A percentile compares a stretch with the other conserved stretches of the same genome.
phyloP scores from a whole-genome alignment of 2,113 vertebrate species.

The Asarcornis scutulata region DNA sequence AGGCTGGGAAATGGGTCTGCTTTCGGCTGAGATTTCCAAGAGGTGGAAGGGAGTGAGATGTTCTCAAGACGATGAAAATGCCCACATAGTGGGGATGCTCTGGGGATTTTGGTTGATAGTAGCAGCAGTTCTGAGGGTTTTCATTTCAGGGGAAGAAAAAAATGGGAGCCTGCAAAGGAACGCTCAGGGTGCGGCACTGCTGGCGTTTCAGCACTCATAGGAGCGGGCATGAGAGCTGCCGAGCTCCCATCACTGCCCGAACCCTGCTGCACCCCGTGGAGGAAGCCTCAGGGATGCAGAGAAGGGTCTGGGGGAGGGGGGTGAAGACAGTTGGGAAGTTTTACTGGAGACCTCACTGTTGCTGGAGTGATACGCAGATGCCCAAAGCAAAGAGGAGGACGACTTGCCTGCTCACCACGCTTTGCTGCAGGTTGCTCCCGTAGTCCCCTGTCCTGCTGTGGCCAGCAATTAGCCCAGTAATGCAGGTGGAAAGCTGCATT shows the following conservation, averaged over 20 bases:
- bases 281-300: background rate
- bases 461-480: background rate
- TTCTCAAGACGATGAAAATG: background rate
- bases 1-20: background rate
- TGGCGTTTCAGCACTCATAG: background rate
- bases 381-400: background rate
- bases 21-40: background rate
- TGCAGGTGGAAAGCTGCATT: background rate
- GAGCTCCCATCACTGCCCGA: background rate
- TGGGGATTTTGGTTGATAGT: background rate
- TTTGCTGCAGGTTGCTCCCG: background rate
- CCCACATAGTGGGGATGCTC: background rate
- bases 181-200: background rate
- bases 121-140: background rate
- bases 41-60: background rate
- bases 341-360: background rate
- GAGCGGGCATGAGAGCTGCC: background rate
- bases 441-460: fast-evolving
- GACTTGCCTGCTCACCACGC: background rate
- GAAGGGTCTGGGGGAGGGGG: background rate
- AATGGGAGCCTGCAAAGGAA: background rate
- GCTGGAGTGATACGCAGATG: background rate
- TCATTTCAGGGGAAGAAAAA: background rate
- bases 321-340: background rate
- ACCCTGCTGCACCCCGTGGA: background rate